Evolutionary conservation across 2,888 invertebrate genomes (phyloP), one percentile per base, ranked within the genome.

Genomic region (Eumacrocentrus americanus): DNA sequence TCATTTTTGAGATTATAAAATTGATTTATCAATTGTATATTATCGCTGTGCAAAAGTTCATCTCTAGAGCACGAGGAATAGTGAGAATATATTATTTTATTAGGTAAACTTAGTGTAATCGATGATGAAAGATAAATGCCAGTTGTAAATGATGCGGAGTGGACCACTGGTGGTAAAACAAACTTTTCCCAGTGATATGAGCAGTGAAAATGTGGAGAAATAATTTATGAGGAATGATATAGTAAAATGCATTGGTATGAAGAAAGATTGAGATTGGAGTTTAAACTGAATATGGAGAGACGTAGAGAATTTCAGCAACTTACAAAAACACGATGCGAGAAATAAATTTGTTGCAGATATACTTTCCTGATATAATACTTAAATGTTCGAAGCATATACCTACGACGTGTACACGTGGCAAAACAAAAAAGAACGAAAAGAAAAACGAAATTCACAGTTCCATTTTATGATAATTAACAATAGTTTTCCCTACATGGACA

Each of bases 51-150:
- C 42, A 42, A 42, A 22, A 46, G 12, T 23, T 46, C 22, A 46
- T 46, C 25, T 46, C 14, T 6, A 25, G 46, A 22, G 12, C 20
- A 25, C 12, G 14, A 63, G 63, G 66, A 61, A 61, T 76, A 77
- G 78, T 77, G 76, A 77, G 77, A 78, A 67, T 75, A 75, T 69
- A 70, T 73, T 61, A 72, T 76, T 65, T 77, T 69, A 77, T 72
- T 76, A 76, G 69, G 52, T 76, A 74, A 74, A 46, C 69, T 72
- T 74, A 78, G 75, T 66, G 68, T 78, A 72, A 70, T 71, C 64
- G 22, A 23, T 53, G 11, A 44, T 42, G 55, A 63, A 67, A 67
- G 64, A 67, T 56, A 69, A 76, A 80, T 80, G 80, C 80, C 80
- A 80, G 80, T 80, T 80, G 80, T 80, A 75, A 65, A 48, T 63